Evolutionary conservation across 2,113 vertebrate genomes (phyloP).

Genomic region (Porphyrio hochstetteri): DNA sequence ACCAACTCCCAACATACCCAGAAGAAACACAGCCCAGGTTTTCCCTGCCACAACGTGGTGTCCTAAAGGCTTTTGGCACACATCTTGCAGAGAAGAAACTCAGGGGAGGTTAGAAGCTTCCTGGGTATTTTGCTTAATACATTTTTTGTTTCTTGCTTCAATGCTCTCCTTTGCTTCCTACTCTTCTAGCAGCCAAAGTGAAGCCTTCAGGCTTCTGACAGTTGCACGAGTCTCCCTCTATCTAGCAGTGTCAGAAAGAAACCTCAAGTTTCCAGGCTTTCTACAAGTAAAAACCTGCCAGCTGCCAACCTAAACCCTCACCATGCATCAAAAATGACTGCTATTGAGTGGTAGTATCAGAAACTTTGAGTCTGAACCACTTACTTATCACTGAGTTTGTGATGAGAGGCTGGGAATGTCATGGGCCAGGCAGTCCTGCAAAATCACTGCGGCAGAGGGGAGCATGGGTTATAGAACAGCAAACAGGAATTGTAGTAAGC

Average conservation of each 20-base stretch:
- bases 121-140: not conserved
- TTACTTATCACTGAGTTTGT: not conserved
- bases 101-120: not conserved
- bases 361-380: not conserved
- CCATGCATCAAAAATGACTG: not conserved
- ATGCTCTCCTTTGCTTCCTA: not conserved
- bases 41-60: not conserved
- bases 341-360: not conserved
- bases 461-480: not conserved
- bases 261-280: not conserved
- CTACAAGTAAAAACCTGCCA: not conserved
- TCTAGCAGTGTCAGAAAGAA: not conserved
- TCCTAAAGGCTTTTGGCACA: not conserved
- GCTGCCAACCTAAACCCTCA: not conserved
- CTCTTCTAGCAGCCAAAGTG: not conserved
- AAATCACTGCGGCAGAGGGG: not conserved
- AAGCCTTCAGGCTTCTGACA: not conserved
- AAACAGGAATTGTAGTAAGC: not conserved
- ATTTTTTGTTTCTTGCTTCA: not conserved
- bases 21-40: accelerated
- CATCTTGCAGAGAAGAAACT: not conserved
- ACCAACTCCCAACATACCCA: accelerated
- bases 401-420: not conserved
- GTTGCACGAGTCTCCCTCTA: not conserved
- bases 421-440: not conserved